Conservation (phyloP, 37 sponge, comb jelly and placozoan species). For the Chondrosia reniformis region DNA sequence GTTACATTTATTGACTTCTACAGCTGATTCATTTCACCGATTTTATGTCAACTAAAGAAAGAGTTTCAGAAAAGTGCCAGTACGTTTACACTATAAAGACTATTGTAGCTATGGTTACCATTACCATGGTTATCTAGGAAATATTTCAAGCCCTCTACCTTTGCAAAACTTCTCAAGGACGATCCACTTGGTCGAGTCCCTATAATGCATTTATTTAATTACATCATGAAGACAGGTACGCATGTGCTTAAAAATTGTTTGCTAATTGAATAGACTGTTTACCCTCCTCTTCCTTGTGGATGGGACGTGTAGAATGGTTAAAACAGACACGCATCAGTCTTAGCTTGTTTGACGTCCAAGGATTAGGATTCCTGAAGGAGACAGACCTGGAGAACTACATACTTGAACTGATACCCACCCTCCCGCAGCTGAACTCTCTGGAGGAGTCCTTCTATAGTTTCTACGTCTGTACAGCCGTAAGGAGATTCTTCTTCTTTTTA, state of each 20-base stretch:
- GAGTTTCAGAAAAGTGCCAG: slow-evolving; percentile 61
- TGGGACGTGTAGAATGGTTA: slow-evolving; percentile 71
- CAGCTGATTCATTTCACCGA: slow-evolving; percentile 79
- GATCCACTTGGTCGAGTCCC: slow-evolving; percentile 82
- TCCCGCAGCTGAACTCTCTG: slow-evolving; percentile 88
- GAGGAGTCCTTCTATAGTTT: slow-evolving; percentile 97
- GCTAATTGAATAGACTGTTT: slow-evolving; percentile 15
- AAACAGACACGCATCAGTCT: slow-evolving; percentile 93
- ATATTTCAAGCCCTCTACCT: slow-evolving; percentile 69
- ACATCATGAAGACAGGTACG: slow-evolving; percentile 89
- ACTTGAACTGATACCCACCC: slow-evolving; percentile 94
- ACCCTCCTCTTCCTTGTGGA: not conserved
- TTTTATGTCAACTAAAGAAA: slow-evolving; percentile 45
- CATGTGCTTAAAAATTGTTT: not conserved
- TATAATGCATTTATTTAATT: slow-evolving; percentile 81
- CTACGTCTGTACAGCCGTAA: slow-evolving; percentile 98
- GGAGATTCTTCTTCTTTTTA: slow-evolving; percentile 98
- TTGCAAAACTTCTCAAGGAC: slow-evolving; percentile 65
- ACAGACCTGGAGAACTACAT: slow-evolving; percentile 98
- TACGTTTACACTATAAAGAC: not conserved
- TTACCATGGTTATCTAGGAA: slow-evolving; percentile 22
- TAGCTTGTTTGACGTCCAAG: slow-evolving; percentile 93
- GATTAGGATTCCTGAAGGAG: slow-evolving; percentile 86
- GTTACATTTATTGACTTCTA: not conserved
- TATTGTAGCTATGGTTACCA: not conserved